Base-by-base conservation (phyloP, 2,888 invertebrate species). In the Vesta saturnalis region DNA sequence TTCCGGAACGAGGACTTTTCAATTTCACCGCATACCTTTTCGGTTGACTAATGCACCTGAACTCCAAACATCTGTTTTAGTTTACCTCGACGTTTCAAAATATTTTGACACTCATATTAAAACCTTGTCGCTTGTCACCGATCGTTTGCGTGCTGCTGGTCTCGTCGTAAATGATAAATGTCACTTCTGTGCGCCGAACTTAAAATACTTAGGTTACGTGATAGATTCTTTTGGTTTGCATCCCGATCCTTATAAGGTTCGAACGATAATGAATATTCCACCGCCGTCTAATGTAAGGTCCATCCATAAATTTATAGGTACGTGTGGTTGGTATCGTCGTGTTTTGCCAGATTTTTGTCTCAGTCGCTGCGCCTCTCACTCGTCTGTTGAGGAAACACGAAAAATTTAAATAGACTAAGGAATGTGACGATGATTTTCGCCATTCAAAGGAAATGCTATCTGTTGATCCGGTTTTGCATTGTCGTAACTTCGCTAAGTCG, bases 131-230 rank as follows among this genome's bases (percentile, higher is more conserved):
- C 6, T 6, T 6, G 30, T 60, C 15, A 39, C 54, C 1, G 16
- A 30, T 18, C 18, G 60, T 4, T 30, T 60, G 12, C 12, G 2
- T 18, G 22, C 6, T 1, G 49, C 60, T 1, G 60, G 60, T 5
- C 23, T 60, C 1, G n/a, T 12, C 4, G 14, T 49, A n/a, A 60
- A 54, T 47, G 6, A 52, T 2, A 22, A 47, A 21, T 47, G 60
- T 67, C 8, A 69, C 22, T 64, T 54, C 22, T 47, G 61, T 14
- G 8, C 56, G 1, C 10, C 23, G 1, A 15, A 47, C 5, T n/a
- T 64, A 0, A 68, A 64, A 23, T 70, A 62, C 52, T 63, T 71
- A 18, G 62, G 69, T 3, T 67, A 69, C 15, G 52, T 70, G 0
- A 64, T 70, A n/a, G 23, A 58, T 46, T n/a, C 21, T 8, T 4